Evolutionary conservation across 2,888 invertebrate species (phyloP).

Genomic region (Limnephilus rhombicus): DNA sequence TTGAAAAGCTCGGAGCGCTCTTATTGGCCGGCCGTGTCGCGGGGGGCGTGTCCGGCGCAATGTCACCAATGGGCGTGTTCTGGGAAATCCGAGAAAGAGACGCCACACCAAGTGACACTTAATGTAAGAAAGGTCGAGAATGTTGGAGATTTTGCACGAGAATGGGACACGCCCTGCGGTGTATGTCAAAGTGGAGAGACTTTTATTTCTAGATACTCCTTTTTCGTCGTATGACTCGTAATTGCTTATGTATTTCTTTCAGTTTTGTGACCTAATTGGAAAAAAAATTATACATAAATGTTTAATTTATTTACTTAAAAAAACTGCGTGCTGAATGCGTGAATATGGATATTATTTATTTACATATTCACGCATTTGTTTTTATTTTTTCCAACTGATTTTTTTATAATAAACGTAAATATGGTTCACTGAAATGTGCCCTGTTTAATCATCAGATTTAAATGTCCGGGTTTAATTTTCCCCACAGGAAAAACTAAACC

Average conservation of each 20-base stretch:
- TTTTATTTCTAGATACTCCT: neutral
- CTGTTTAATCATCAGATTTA: too few species aligned
- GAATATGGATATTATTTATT: too few species aligned
- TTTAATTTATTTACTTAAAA: too few species aligned
- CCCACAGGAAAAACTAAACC: too few species aligned
- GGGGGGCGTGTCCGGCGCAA: constrained; percentile 60
- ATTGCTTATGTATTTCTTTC: neutral
- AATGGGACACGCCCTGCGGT: neutral
- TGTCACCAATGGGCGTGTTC: constrained; percentile 65
- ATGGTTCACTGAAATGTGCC: too few species aligned
- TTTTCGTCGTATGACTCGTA: neutral
- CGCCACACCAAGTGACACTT: constrained; percentile 16
- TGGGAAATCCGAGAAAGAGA: constrained; percentile 48
- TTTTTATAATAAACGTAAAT: too few species aligned
- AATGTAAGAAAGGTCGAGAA: constrained; percentile 12
- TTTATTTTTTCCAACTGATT: too few species aligned
- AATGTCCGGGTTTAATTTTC: too few species aligned
- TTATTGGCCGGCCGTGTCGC: constrained; percentile 64
- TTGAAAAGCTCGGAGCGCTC: constrained; percentile 45
- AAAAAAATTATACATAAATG: neutral
- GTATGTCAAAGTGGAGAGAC: neutral
- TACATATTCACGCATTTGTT: too few species aligned
- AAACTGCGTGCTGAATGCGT: too few species aligned
- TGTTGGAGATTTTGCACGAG: neutral
- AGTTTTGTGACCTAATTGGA: neutral